Evolutionary conservation across 2,888 invertebrate species (phyloP), one percentile per base, ranked within the genome.

Genomic region (Callinectes sapidus): DNA sequence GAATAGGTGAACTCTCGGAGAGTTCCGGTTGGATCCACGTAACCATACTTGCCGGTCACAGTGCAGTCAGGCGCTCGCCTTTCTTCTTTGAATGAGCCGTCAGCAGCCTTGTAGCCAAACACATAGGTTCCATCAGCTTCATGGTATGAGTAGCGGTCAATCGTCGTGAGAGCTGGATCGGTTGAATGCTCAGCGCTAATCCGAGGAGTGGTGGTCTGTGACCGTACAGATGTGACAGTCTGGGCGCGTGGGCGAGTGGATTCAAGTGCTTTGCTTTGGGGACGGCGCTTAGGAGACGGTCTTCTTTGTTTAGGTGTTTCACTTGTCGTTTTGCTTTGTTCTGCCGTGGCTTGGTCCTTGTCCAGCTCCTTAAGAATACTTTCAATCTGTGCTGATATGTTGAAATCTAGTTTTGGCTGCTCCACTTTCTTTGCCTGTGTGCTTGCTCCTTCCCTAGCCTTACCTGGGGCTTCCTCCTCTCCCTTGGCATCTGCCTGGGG

Each of bases 71-170:
- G 97, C 89, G 98, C 98, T 93, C 98, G 96, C 3, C 98, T 98
- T 95, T 98, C 98, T 95, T 98, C 98, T 95, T 98, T 98, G 96
- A 98, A 98, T 94, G 97, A 97, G 0, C 98, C 98, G 95, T 98
- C 98, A 18, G 97, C 98, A 0, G 97, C 97, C 85, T 95, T 95
- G 96, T 98, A 98, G 71, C 98, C 98, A 96, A 98, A 98, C 14
- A 98, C 98, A 96, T 98, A 98, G 92, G 97, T 97, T 92, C 98
- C 98, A 95, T 98, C 98, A 95, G 98, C 97, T 95, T 98, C 98
- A 39, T 97, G 96, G 96, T 98, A 97, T 95, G 97, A 98, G 96
- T 98, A 98, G 95, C 98, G 98, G 93, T 97, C 96, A 95, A 98
- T 97, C 28, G 98, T 98, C 96, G 98, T 97, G 0, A 98, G 97